These are phyloP conservation scores for Phortica magna DNA, from an alignment of 2,888 invertebrate genomes.

Conservation along the genomic window DNA sequence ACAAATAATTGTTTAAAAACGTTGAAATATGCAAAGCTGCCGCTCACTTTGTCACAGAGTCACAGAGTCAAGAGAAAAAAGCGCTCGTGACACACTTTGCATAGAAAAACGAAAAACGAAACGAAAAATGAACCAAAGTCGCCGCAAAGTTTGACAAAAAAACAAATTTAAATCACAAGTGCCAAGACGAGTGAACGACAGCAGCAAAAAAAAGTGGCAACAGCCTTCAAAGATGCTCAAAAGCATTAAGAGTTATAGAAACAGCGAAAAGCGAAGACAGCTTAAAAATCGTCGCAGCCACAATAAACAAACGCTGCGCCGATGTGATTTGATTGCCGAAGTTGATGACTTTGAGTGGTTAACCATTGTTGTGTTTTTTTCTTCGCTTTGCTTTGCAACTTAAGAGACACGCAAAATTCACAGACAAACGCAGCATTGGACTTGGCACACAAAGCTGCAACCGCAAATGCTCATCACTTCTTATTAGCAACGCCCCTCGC, in stretches of 20 bases:
- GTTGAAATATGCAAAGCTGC: neutral
- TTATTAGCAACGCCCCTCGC: too few species aligned
- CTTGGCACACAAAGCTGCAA: neutral
- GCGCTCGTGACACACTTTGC: slow-evolving; percentile 67
- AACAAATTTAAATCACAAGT: slow-evolving; percentile 46
- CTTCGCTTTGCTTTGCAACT: neutral
- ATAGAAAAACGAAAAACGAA: slow-evolving; percentile 34
- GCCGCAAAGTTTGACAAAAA: slow-evolving; percentile 32
- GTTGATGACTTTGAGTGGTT: slow-evolving; percentile 11
- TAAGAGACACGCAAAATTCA: neutral
- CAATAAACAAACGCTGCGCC: slow-evolving; percentile 5
- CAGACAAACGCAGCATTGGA: neutral
- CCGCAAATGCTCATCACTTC: too few species aligned
- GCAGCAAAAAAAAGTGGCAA: slow-evolving; percentile 31
- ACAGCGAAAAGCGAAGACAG: too few species aligned
- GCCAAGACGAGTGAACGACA: slow-evolving; percentile 30
- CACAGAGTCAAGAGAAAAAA: slow-evolving; percentile 27
- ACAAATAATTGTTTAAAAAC: slow-evolving; percentile 62
- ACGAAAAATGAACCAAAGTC: slow-evolving; percentile 50
- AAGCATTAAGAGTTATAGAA: slow-evolving; percentile 30
- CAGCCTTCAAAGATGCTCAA: neutral
- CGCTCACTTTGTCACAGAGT: slow-evolving; percentile 35
- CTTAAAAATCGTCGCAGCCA: slow-evolving; percentile 36
- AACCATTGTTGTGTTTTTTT: slow-evolving; percentile 12
- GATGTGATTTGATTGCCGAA: neutral